Percentiles rank a stretch among this genome's conserved stretches.
phyloP scores from a whole-genome alignment of 2,113 vertebrate species.

The Lates calcarifer region DNA sequence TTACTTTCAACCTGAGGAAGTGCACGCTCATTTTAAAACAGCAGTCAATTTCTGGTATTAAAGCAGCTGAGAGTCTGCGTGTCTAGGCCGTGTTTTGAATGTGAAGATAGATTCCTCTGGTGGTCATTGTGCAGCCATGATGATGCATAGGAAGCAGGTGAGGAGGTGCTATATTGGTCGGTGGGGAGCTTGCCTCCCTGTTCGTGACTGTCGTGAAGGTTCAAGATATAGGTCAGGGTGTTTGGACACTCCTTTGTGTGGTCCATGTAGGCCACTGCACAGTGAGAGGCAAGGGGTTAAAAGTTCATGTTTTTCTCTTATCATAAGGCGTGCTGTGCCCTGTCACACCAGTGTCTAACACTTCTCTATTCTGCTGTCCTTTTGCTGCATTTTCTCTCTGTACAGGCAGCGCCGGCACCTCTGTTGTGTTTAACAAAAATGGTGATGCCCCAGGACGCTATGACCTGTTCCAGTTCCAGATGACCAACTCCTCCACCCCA shows the following conservation, averaged over 20 bases:
- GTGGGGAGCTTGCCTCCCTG: conserved; percentile 27
- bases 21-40: conserved; percentile 30
- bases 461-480: conserved; percentile 85
- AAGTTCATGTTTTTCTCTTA: conserved; percentile 17
- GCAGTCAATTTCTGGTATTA: conserved; percentile 18
- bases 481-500: conserved; percentile 76
- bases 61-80: conserved; percentile 4
- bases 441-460: conserved; percentile 84
- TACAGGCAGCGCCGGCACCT: conserved; percentile 82
- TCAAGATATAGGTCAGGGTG: conserved; percentile 48
- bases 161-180: conserved; percentile 48
- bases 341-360: conserved; percentile 18
- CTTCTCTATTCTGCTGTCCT: conserved; percentile 16
- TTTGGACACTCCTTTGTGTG: conserved; percentile 16
- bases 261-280: conserved; percentile 16
- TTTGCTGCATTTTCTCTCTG: conserved; percentile 25
- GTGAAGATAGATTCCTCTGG: conserved; percentile 29
- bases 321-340: background rate
- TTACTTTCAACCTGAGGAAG: conserved; percentile 44
- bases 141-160: conserved; percentile 63
- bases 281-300: conserved; percentile 33
- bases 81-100: conserved; percentile 25
- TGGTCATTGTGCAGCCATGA: conserved; percentile 24
- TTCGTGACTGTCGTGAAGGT: conserved; percentile 36
- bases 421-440: conserved; percentile 83